phyloP scores from a whole-genome alignment of 2,113 vertebrate genomes.

The Ranitomeya imitator region DNA sequence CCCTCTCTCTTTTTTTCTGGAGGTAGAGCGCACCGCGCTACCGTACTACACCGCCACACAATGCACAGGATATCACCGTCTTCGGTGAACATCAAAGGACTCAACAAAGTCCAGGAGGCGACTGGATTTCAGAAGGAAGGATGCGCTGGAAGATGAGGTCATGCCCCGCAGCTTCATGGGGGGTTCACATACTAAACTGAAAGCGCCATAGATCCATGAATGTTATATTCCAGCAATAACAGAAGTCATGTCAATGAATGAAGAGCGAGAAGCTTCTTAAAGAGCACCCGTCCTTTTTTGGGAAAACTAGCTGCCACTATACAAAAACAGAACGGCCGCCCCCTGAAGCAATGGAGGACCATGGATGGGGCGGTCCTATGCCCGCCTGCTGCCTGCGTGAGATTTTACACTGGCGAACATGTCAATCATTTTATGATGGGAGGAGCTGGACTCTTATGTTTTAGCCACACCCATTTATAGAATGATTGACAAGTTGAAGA shows the following conservation, averaged over 20 bases:
- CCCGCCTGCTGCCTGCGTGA: no score
- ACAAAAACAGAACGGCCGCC: neutral
- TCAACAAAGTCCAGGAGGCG: constrained; percentile 17
- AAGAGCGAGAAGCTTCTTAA: neutral
- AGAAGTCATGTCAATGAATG: neutral
- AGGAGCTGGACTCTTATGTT: neutral
- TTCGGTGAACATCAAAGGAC: constrained; percentile 24
- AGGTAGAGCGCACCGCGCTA: neutral
- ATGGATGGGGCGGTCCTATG: neutral
- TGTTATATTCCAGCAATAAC: neutral
- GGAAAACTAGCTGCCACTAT: neutral
- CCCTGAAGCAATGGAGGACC: neutral
- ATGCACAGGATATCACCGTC: neutral
- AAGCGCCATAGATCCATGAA: neutral
- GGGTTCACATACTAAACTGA: constrained; percentile 1
- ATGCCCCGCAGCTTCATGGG: constrained; percentile 16
- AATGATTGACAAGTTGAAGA: no score
- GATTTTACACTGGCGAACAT: neutral
- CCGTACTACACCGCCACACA: neutral
- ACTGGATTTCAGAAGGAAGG: neutral
- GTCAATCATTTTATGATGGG: neutral
- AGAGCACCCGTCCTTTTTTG: neutral
- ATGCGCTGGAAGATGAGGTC: constrained; percentile 19
- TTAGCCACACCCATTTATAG: no score
- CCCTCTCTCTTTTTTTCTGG: neutral